Percentiles rank a stretch among this genome's conserved stretches.
Conservation (phyloP, 2,113 vertebrate genomes). For the Tamias sibiricus region DNA sequence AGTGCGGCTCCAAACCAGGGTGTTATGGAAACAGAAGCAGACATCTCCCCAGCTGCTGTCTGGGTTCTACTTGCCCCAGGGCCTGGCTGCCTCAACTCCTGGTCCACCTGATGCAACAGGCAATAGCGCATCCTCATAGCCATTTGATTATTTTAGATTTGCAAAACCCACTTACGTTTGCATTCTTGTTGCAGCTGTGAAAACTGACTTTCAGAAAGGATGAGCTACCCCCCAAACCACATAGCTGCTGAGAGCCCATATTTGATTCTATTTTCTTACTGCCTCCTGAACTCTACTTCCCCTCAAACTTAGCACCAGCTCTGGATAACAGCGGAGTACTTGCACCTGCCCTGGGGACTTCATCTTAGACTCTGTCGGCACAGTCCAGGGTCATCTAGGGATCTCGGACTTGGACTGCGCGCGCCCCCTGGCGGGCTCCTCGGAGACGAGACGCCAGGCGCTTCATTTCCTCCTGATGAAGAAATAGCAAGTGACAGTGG, state of each 20-base stretch:
- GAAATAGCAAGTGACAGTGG: rapidly evolving
- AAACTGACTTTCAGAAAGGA: background rate
- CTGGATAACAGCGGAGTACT: background rate
- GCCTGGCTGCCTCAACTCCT: background rate
- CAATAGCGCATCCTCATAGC: background rate
- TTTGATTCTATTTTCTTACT: background rate
- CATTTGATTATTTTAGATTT: background rate
- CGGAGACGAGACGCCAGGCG: background rate
- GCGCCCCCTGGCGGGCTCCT: background rate
- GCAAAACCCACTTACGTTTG: background rate
- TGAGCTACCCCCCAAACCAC: background rate
- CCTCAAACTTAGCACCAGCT: background rate
- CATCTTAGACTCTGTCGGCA: too few relatives aligned
- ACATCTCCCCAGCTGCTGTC: background rate
- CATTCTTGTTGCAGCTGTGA: background rate
- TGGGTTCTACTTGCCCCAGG: background rate
- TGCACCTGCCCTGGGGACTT: background rate
- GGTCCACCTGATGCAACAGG: background rate
- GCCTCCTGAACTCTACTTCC: background rate
- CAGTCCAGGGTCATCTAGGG: too few relatives aligned
- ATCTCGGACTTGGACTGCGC: background rate
- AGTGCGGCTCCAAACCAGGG: background rate
- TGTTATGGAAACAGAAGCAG: background rate
- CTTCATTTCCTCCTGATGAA: background rate
- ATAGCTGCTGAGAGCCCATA: background rate